Base-by-base conservation (phyloP, 2,888 invertebrate genomes). In the Cantharis flavilabris region DNA sequence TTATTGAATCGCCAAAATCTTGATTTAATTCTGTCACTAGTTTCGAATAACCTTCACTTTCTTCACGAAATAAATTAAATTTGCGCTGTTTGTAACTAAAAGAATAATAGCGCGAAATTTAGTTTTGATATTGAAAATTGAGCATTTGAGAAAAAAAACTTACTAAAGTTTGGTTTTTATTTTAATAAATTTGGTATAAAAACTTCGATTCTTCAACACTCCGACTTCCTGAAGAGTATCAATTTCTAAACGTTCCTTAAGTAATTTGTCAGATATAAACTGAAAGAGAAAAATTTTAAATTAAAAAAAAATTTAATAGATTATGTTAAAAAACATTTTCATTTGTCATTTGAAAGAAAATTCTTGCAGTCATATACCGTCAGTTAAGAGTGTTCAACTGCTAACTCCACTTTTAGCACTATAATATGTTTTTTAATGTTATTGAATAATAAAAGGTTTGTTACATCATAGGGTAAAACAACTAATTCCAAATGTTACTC, bases 21-120 rank as follows among this genome's bases (percentile, higher is more conserved):
- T 97, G 96, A 90, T 96, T 97, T 78, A 99, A 90, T 90, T 98
- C 98, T 16, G 97, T 95, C 76, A 98, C 94, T 69, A 99, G 90
- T 88, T 99, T 99, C 2, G 99, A 96, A 90, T 98, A 99, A 7
- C 99, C 99, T 91, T 99, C 99, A 89, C 96, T 98, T 90, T 99
- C 99, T 90, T 99, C 99, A 73, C 99, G 93, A 86, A 99, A 95
- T 84, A 99, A 91, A 90, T 99, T 99, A 89, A 98, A 99, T 86
- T 99, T 99, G 84, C 98, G 94, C 89, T 99, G 99, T 88, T 99
- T 99, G 89, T 99, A 99, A 88, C 99, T 99, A 89, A 79, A 92
- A 92, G 77, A 81, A 78, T 80, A 80, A 3, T 0, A 14, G 28
- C 16, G 28, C 16, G 9, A 30, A n/a, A 28, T 62, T 10, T 18